A percentile compares a stretch with the other conserved stretches of the same genome.
Evolutionary conservation across 2,797 vertebrate genomes (phyloP).

Genomic region (Argyrosomus regius): DNA sequence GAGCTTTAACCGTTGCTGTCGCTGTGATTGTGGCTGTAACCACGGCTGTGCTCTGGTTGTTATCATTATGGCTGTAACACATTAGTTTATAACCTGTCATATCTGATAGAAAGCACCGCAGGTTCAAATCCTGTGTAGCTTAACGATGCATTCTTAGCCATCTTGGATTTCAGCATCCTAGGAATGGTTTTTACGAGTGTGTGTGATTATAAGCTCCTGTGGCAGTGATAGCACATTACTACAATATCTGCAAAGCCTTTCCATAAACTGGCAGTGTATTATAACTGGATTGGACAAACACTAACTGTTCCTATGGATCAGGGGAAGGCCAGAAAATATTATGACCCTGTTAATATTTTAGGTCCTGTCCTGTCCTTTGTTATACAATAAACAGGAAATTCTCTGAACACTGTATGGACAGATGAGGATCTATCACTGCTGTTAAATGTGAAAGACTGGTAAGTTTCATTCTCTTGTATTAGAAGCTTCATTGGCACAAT

Average conservation of each 20-base stretch:
- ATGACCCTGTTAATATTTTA: too few relatives aligned
- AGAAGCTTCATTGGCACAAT: neutral
- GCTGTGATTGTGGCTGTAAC: too few relatives aligned
- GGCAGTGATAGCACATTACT: too few relatives aligned
- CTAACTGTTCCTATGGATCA: neutral
- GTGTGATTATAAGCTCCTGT: too few relatives aligned
- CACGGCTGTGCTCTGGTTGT: too few relatives aligned
- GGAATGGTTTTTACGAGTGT: too few relatives aligned
- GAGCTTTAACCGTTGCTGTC: neutral
- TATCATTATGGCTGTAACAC: too few relatives aligned
- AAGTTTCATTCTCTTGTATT: neutral
- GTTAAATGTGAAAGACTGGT: neutral
- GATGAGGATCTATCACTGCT: too few relatives aligned
- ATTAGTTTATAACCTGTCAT: neutral
- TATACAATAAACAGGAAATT: neutral
- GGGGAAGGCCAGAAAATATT: neutral
- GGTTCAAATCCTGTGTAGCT: neutral
- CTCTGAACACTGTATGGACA: neutral
- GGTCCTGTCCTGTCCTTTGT: neutral
- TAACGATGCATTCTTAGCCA: neutral
- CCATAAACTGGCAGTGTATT: neutral
- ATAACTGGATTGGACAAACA: neutral
- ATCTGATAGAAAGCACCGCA: neutral
- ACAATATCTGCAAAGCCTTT: neutral
- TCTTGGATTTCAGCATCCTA: too few relatives aligned